These are phyloP conservation scores for Bedellia somnulentella DNA, from an alignment of 2,888 invertebrate species.

Conservation along the genomic window DNA sequence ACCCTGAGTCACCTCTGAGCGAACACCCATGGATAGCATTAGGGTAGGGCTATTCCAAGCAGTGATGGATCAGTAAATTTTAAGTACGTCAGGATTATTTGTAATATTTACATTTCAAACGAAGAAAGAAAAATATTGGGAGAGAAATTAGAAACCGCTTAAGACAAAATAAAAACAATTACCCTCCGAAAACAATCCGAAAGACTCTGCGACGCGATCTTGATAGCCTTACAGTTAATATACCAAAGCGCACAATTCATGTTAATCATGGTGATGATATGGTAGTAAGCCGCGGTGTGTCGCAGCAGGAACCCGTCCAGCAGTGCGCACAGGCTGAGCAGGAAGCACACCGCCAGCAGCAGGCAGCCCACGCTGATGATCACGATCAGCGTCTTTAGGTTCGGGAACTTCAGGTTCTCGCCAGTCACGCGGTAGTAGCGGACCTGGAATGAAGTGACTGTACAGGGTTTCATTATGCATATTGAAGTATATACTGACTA, in stretches of 20 bases:
- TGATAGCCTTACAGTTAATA: conserved; percentile 68
- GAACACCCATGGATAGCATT: too few species aligned
- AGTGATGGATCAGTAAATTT: too few species aligned
- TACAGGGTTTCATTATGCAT: neutral
- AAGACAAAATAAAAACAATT: too few species aligned
- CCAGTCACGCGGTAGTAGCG: conserved; percentile 61
- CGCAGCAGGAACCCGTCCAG: conserved; percentile 66
- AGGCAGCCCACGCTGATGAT: conserved; percentile 66
- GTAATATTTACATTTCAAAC: too few species aligned
- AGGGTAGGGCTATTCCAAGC: too few species aligned
- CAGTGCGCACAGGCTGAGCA: conserved; percentile 61
- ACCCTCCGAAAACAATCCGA: conserved; percentile 55
- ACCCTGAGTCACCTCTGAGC: too few species aligned
- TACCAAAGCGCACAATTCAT: conserved; percentile 75
- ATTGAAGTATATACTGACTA: too few species aligned
- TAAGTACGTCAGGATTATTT: too few species aligned
- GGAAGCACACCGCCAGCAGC: conserved; percentile 60
- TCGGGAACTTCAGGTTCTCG: conserved; percentile 63
- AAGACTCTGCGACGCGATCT: conserved; percentile 61
- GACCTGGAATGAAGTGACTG: conserved; percentile 27
- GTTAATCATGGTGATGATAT: conserved; percentile 71
- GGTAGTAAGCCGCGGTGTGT: conserved; percentile 66
- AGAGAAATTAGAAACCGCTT: too few species aligned
- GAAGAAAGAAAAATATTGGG: too few species aligned
- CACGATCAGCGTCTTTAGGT: conserved; percentile 61